A percentile compares a stretch with the other conserved stretches of the same genome.
These are phyloP conservation scores for Koerneria pararmatus DNA, from an alignment of 2,888 invertebrate species.

Conservation along the genomic window DNA sequence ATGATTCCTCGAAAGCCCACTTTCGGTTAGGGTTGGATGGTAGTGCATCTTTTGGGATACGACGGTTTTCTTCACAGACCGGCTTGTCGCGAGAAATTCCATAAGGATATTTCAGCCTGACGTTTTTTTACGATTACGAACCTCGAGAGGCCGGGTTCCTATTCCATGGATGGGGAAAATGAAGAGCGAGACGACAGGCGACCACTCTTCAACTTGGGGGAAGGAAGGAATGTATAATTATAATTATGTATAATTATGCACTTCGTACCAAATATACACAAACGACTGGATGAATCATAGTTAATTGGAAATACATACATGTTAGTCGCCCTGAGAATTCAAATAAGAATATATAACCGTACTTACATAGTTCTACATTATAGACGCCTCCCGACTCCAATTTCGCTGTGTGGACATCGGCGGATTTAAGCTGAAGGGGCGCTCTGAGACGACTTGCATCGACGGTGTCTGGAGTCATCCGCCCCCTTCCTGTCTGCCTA, in stretches of 20 bases:
- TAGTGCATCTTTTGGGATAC: no score
- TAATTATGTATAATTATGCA: neutral
- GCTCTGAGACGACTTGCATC: slow-evolving; percentile 30
- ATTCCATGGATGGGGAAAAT: no score
- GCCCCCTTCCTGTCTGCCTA: slow-evolving; percentile 34
- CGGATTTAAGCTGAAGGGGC: slow-evolving; percentile 37
- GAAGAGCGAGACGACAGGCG: no score
- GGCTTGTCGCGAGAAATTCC: no score
- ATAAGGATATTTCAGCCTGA: no score
- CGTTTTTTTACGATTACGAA: no score
- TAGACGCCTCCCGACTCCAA: slow-evolving; percentile 38
- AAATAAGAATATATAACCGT: neutral
- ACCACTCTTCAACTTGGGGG: no score
- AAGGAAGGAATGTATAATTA: no score
- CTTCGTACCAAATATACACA: neutral
- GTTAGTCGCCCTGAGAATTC: neutral
- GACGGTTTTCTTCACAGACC: no score
- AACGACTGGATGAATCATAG: neutral
- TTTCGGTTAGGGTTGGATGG: no score
- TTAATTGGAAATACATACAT: neutral
- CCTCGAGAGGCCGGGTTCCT: no score
- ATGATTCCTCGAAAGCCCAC: no score
- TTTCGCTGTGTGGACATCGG: slow-evolving; percentile 51
- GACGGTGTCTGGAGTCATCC: slow-evolving; percentile 37
- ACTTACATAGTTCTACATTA: neutral